These are phyloP conservation scores for Girardinus metallicus DNA, from an alignment of 2,797 vertebrate species.

Conservation along the genomic window DNA sequence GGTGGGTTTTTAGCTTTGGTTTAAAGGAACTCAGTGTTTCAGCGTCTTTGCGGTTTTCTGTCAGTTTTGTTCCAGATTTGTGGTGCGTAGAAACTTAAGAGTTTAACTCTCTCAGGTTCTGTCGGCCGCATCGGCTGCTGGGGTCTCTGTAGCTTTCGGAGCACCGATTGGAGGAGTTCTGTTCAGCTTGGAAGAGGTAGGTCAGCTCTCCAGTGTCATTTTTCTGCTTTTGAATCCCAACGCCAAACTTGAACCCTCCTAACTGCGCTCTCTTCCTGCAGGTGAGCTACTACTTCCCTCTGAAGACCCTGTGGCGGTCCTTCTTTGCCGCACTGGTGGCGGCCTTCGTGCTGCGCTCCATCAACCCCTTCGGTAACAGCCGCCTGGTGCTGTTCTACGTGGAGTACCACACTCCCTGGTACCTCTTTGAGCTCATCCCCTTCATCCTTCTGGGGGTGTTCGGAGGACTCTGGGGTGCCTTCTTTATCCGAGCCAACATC, in stretches of 20 bases:
- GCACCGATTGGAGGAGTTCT: slow-evolving; percentile 98
- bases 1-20: too few relatives aligned
- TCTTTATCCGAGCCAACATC: slow-evolving; percentile 98
- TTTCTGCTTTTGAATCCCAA: background rate
- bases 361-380: slow-evolving; percentile 99
- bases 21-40: too few relatives aligned
- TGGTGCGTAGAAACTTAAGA: too few relatives aligned
- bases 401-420: slow-evolving; percentile 99
- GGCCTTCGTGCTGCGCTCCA: slow-evolving; percentile 96
- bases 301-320: slow-evolving; percentile 98
- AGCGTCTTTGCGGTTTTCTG: too few relatives aligned
- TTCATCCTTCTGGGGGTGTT: slow-evolving; percentile 98
- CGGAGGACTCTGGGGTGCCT: slow-evolving; percentile 97
- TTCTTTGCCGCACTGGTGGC: slow-evolving; percentile 99
- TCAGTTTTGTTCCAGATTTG: too few relatives aligned
- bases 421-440: slow-evolving; percentile 98
- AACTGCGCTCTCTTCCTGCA: slow-evolving; percentile 50
- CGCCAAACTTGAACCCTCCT: background rate
- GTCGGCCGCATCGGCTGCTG: slow-evolving; percentile 96
- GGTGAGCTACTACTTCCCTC: slow-evolving; percentile 99
- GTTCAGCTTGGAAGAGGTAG: slow-evolving; percentile 97
- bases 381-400: slow-evolving; percentile 98
- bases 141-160: slow-evolving; percentile 97
- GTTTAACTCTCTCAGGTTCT: slow-evolving; percentile 85
- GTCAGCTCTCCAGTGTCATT: background rate